Evolutionary conservation across 2,113 vertebrate genomes (phyloP), one percentile per base, ranked within the genome.

Genomic region (Trinectes maculatus): DNA sequence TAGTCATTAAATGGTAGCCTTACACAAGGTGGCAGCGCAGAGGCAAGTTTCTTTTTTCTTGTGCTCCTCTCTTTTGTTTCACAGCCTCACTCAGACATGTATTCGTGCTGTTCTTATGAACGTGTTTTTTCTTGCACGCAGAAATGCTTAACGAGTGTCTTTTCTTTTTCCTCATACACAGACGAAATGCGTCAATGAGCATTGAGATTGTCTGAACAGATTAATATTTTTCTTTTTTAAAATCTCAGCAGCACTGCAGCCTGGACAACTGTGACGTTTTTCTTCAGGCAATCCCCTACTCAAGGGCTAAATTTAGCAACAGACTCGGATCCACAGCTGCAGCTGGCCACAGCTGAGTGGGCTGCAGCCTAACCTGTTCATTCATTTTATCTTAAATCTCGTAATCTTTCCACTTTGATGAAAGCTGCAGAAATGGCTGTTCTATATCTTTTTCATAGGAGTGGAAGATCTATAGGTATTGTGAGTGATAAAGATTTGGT

Each of bases 251-350:
- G 49, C 8, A 3, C 29, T 72, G 58, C 53, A 44, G 63, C 55
- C 31, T 6, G 15, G 63, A 67, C 54, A 52, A 58, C 53, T 61
- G 66, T 85, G 71, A 86, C 49, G 75, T 80, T 84, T 79, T 43
- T 64, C 79, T 76, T 52, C 62, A 80, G 78, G 84, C 80, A 16
- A 84, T 86, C 84, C 82, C 72, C 58, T 6, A 68, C 71, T 74
- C 48, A 52, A 39, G 37, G 19, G 33, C 78, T 85, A 82, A 74
- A 77, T 89, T 72, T 85, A 86, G 78, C 52, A 40, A 18, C 71
- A 44, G 34, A 33, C 51, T 72, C 9, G 2, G 52, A 48, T 83
- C 71, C 56, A 60, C 77, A 75, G 76, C 68, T 81, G 75, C 47
- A 85, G 71, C 71, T 79, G 65, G 68, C 83, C 70, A 47, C 73